Evolutionary conservation across 2,888 invertebrate genomes (phyloP).

Genomic region (Cabera pusaria): DNA sequence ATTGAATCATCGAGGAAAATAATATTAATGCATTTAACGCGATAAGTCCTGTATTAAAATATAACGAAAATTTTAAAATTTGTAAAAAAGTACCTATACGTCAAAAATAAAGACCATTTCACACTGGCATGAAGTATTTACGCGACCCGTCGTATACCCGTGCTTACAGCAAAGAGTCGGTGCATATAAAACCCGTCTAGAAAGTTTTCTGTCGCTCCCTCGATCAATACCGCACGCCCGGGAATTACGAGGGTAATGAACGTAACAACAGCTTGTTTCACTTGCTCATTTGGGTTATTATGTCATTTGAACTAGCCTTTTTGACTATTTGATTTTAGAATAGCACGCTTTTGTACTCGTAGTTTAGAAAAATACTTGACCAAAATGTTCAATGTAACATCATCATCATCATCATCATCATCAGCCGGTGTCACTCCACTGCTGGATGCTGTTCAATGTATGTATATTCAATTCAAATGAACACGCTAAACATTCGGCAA

Average conservation of each 20-base stretch:
- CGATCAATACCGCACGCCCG: constrained; percentile 75
- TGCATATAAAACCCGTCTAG: constrained; percentile 84
- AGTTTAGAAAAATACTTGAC: too few species aligned
- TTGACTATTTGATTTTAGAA: constrained; percentile 12
- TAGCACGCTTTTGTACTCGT: constrained; percentile 5
- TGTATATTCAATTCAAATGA: too few species aligned
- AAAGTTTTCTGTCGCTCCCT: constrained; percentile 82
- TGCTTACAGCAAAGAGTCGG: constrained; percentile 74
- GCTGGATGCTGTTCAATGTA: too few species aligned
- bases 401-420: too few species aligned
- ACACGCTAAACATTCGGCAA: too few species aligned
- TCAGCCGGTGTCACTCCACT: too few species aligned
- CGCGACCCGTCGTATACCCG: constrained; percentile 43
- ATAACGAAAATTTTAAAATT: too few species aligned
- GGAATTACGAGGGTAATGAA: constrained; percentile 70
- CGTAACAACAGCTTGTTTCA: constrained; percentile 66
- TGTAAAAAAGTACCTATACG: too few species aligned
- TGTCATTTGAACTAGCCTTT: constrained; percentile 55
- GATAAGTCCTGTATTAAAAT: too few species aligned
- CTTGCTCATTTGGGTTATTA: constrained; percentile 77
- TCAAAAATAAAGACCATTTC: constrained; percentile 25
- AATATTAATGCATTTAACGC: too few species aligned
- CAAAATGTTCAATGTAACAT: too few species aligned
- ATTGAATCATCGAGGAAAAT: too few species aligned
- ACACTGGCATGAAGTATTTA: constrained; percentile 35